Evolutionary conservation across 2,797 vertebrate species (phyloP), one percentile per base, ranked within the genome.

Genomic region (Tolypeutes matacus): DNA sequence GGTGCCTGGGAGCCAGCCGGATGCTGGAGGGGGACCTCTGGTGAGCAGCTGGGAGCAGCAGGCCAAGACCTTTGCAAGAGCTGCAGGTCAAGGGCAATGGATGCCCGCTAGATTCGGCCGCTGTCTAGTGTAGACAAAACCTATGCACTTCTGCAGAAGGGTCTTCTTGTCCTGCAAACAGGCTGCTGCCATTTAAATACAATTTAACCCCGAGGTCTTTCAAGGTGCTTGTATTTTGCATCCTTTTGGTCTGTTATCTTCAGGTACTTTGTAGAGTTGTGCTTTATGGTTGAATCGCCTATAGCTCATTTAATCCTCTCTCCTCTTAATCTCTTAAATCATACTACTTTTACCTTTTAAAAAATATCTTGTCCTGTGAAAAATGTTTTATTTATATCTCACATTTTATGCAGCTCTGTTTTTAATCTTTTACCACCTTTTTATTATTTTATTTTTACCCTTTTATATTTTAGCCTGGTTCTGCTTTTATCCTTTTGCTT

Each of bases 391-490:
- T 95, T 97, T 96, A 95, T 96, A 94, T 77, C 93, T 94, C 96
- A 77, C 94, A 87, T 96, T 95, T 93, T 88, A 95, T 91, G 95
- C 91, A 46, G 93, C 91, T 88, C 94, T 6, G 75, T 73, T 77
- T 96, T 97, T 96, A 96, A 97, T 97, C 96, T 97, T 96, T 97
- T 70, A 95, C 86, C 89, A 90, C 95, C 93, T 91, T 97, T 95
- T 97, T 96, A 97, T 96, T 97, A 97, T 97, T 97, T 97, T 95
- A 97, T 96, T 97, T 96, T 96, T 93, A 96, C 91, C 93, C 97
- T 97, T 97, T 97, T 95, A 93, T 82, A 97, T 89, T 96, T 95
- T 72, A 94, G 94, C 86, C 86, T 91, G 94, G 91, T 94, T 96
- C 91, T 70, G 91, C 96, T 96, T 96, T 96, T 86, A 96, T 97